Percentiles rank a stretch among this genome's conserved stretches.
These are phyloP conservation scores for Anticlea derivata DNA, from an alignment of 2,888 invertebrate species.

Conservation along the genomic window DNA sequence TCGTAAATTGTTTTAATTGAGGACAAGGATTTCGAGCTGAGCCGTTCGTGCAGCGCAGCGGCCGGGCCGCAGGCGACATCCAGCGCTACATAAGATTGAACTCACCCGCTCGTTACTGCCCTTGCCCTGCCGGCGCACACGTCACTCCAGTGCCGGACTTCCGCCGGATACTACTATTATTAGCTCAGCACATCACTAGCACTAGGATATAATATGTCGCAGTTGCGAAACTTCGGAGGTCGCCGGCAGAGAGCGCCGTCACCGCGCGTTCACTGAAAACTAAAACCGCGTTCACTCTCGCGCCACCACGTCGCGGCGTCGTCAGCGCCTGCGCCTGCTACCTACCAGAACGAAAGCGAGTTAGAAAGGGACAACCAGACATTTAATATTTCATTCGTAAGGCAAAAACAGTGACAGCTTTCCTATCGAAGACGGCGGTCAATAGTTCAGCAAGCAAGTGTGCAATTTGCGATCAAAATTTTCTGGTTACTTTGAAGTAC, in stretches of 20 bases:
- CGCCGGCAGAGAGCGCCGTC: constrained; percentile 73
- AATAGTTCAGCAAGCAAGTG: constrained; percentile 43
- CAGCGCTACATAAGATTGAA: constrained; percentile 48
- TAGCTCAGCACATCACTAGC: constrained; percentile 71
- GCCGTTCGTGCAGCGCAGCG: constrained; percentile 46
- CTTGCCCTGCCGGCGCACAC: constrained; percentile 50
- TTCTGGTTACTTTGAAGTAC: constrained; percentile 2
- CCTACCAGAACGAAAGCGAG: constrained; percentile 69
- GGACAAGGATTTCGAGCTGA: constrained; percentile 75
- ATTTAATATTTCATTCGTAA: constrained; percentile 70
- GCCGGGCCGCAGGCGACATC: constrained; percentile 46
- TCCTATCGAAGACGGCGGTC: constrained; percentile 53
- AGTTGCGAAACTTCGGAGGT: constrained; percentile 68
- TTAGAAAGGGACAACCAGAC: constrained; percentile 72
- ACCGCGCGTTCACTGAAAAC: constrained; percentile 78
- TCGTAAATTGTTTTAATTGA: constrained; percentile 76
- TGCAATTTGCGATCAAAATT: constrained; percentile 24
- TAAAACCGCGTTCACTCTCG: constrained; percentile 66
- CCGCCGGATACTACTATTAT: constrained; percentile 53
- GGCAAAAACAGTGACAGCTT: constrained; percentile 62
- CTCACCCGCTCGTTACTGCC: constrained; percentile 60
- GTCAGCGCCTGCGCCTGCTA: constrained; percentile 42
- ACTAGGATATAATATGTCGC: constrained; percentile 63
- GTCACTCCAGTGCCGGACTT: constrained; percentile 49
- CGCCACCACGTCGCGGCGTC: constrained; percentile 41